A percentile compares a stretch with the other conserved stretches of the same genome.
phyloP scores from a whole-genome alignment of 2,797 vertebrate species.

The Falco columbarius region DNA sequence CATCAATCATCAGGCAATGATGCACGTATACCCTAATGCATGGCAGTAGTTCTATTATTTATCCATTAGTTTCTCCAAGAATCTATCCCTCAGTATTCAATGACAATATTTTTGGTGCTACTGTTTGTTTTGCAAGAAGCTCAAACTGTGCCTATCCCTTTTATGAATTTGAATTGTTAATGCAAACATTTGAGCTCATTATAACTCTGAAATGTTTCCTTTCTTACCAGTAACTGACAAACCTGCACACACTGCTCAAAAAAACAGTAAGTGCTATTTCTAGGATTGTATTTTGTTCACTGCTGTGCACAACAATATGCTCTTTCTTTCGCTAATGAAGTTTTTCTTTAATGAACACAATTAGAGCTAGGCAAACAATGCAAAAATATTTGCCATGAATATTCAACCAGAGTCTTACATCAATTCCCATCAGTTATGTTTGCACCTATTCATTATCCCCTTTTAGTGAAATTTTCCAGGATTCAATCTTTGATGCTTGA shows the following conservation, averaged over 20 bases:
- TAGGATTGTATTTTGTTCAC: constrained; percentile 27
- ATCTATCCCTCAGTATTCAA: not conserved
- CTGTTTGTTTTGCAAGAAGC: not conserved
- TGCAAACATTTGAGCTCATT: constrained; percentile 47
- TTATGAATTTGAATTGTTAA: constrained; percentile 46
- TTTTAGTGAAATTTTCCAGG: not conserved
- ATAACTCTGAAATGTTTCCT: constrained; percentile 48
- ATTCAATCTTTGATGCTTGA: constrained; percentile 17
- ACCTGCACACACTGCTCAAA: constrained; percentile 1
- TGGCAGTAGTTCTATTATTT: not conserved
- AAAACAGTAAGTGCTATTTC: constrained; percentile 12
- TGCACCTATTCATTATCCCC: not conserved
- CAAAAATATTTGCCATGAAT: constrained; percentile 52
- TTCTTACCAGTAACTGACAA: constrained; percentile 53
- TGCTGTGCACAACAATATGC: constrained; percentile 49
- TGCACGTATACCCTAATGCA: not conserved
- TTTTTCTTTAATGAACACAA: constrained; percentile 61
- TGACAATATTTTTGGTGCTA: not conserved
- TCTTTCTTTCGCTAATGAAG: constrained; percentile 27
- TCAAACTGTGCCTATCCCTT: not conserved
- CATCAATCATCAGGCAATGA: not conserved
- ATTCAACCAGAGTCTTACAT: constrained; percentile 44
- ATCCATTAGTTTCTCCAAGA: not conserved
- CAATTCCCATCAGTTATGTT: not conserved
- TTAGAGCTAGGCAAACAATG: constrained; percentile 60